Evolutionary conservation across 2,888 invertebrate species (phyloP).

Genomic region (Agrochola lychnidis): DNA sequence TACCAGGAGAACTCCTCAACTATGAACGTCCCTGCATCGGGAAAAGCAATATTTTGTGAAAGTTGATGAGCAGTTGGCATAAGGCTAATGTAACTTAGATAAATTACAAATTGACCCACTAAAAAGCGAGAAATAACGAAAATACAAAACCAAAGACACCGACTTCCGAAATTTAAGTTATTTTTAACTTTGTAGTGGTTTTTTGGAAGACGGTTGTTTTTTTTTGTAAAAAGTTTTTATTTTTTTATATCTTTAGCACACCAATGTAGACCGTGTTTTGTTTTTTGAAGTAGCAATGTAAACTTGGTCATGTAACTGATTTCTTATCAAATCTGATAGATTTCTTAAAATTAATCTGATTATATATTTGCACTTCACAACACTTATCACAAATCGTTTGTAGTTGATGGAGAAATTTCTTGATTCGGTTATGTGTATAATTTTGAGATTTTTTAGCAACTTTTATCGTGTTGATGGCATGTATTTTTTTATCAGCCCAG

Average conservation of each 20-base stretch:
- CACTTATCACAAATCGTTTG: background rate
- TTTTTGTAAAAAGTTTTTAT: no score
- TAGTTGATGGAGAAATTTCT: background rate
- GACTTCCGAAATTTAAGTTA: no score
- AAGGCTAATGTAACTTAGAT: no score
- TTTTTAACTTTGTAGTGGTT: no score
- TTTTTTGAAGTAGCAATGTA: background rate
- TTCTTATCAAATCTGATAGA: slow-evolving; percentile 12
- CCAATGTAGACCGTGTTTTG: background rate
- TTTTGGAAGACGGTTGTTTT: no score
- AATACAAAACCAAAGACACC: no score
- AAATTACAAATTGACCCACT: no score
- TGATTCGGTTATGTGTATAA: background rate
- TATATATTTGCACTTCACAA: background rate
- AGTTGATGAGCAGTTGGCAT: no score
- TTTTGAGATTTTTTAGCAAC: background rate
- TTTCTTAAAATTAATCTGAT: background rate
- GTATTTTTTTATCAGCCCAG: background rate
- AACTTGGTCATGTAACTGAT: background rate
- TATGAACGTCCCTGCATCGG: no score
- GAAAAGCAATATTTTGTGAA: no score
- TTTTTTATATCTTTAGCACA: background rate
- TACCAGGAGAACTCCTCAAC: no score
- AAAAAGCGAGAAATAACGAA: no score
- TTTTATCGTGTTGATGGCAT: background rate